These are phyloP conservation scores for Saccopteryx bilineata DNA, from an alignment of 2,113 vertebrate genomes.

Conservation along the genomic window DNA sequence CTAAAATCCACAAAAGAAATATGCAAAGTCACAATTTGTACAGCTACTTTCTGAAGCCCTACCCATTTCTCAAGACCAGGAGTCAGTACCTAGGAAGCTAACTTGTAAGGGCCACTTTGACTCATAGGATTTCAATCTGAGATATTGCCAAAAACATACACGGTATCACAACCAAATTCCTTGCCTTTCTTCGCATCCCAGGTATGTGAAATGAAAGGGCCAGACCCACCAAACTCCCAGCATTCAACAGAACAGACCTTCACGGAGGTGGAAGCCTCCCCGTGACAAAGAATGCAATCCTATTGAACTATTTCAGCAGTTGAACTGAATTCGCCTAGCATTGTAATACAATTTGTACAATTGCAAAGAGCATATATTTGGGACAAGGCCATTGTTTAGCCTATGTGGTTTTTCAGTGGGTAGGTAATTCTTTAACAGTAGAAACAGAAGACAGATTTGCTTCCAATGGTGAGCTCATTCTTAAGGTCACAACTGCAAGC, in stretches of 20 bases:
- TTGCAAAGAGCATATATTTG: constrained; percentile 84
- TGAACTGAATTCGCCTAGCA: constrained; percentile 69
- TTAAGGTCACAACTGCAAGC: constrained; percentile 88
- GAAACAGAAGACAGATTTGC: constrained; percentile 90
- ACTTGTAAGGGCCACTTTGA: neutral
- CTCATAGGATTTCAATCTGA: constrained; percentile 15
- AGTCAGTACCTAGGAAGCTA: neutral
- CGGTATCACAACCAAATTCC: constrained; percentile 54
- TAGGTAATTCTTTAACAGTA: constrained; percentile 90
- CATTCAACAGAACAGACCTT: constrained; percentile 25
- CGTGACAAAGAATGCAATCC: constrained; percentile 72
- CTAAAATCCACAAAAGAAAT: neutral
- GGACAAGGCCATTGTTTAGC: constrained; percentile 83
- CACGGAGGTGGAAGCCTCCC: constrained; percentile 77
- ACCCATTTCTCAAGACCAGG: neutral
- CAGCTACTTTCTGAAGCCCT: neutral
- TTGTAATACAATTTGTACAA: constrained; percentile 75
- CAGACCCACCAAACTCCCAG: constrained; percentile 42
- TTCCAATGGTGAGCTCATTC: constrained; percentile 92
- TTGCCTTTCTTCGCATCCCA: constrained; percentile 40
- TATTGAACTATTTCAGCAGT: constrained; percentile 76
- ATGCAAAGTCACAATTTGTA: neutral
- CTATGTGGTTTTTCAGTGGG: constrained; percentile 84
- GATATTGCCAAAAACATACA: constrained; percentile 27
- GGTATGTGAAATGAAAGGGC: constrained; percentile 45